These are phyloP conservation scores for Sciurus niger DNA, from an alignment of 2,113 vertebrate genomes.

Conservation along the genomic window DNA sequence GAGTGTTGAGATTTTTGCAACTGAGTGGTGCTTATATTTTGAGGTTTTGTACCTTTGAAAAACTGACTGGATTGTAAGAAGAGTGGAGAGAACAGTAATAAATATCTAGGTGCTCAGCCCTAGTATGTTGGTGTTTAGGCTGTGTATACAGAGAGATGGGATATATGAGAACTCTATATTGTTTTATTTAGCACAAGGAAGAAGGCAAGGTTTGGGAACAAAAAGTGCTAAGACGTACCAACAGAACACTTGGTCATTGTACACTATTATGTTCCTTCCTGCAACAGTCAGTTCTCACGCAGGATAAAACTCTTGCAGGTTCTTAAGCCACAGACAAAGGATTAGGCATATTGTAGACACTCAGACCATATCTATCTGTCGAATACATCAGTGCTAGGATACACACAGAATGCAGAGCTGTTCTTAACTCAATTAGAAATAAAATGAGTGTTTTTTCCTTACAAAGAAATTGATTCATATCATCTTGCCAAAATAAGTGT, in stretches of 20 bases:
- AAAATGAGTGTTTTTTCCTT: constrained; percentile 8
- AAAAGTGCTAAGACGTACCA: background rate
- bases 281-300: background rate
- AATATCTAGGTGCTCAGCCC: background rate
- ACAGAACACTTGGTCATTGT: background rate
- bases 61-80: background rate
- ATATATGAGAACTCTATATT: background rate
- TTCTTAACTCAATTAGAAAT: constrained; percentile 13
- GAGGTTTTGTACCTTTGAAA: background rate
- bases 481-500: constrained; percentile 12
- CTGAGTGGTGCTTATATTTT: background rate
- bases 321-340: background rate
- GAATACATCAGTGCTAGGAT: background rate
- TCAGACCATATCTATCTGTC: background rate
- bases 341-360: no score
- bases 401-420: background rate
- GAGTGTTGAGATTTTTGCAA: background rate
- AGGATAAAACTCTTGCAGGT: background rate
- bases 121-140: background rate
- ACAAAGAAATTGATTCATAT: constrained; percentile 17
- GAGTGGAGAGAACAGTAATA: background rate
- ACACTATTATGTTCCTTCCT: background rate
- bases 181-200: background rate
- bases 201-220: background rate
- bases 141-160: background rate